A percentile compares a stretch with the other conserved stretches of the same genome.
These are phyloP conservation scores for Stenodera caucasica DNA, from an alignment of 2,888 invertebrate genomes.

Conservation along the genomic window DNA sequence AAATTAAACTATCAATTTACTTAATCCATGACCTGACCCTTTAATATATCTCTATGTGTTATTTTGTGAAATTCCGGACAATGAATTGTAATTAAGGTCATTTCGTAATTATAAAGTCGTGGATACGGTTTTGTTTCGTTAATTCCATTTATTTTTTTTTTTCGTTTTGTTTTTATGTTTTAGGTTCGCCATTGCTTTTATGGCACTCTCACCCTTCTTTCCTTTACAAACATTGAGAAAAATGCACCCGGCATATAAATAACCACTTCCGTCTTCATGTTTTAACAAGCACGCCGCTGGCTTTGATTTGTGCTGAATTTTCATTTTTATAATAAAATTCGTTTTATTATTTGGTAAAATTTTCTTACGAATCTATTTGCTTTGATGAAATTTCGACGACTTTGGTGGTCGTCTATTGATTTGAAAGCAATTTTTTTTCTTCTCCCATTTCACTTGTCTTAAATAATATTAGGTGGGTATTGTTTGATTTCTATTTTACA, in stretches of 20 bases:
- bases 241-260: constrained; percentile 12
- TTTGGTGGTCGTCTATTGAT: not conserved
- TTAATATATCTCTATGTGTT: not conserved
- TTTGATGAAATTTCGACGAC: not conserved
- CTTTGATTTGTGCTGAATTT: constrained; percentile 12
- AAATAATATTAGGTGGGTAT: not conserved
- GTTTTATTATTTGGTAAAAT: constrained; percentile 1
- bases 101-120: not conserved
- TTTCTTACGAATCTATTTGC: constrained; percentile 8
- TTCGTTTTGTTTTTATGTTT: not conserved
- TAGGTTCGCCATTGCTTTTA: not conserved
- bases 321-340: constrained; percentile 3
- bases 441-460: not conserved
- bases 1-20: not conserved
- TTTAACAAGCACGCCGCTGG: not conserved
- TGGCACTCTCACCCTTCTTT: not conserved
- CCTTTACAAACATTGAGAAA: not conserved
- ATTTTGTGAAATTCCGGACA: not conserved
- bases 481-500: not conserved
- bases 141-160: no score
- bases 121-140: no score
- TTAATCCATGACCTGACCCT: not conserved
- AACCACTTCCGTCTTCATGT: not conserved
- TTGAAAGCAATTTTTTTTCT: not conserved
- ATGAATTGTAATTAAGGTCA: constrained; percentile 13